These are phyloP conservation scores for Cydia splendana DNA, from an alignment of 1,140 invertebrate genomes.

Conservation along the genomic window DNA sequence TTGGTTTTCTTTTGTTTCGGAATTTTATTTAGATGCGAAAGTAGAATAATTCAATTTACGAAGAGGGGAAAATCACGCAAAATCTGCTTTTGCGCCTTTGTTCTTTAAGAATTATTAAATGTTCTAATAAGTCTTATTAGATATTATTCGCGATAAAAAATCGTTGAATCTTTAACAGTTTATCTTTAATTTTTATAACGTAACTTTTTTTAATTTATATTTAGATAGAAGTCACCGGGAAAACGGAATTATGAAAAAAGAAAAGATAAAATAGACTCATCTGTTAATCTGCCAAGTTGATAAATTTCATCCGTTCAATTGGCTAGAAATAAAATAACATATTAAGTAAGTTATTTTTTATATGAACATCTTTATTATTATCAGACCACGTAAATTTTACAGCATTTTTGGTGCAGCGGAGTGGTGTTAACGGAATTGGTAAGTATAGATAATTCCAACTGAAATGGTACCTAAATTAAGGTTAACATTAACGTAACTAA, in stretches of 20 bases:
- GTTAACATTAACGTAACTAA: too few relatives aligned
- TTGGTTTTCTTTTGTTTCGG: neutral
- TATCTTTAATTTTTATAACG: too few relatives aligned
- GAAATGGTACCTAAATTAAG: too few relatives aligned
- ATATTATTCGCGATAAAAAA: neutral
- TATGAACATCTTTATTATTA: too few relatives aligned
- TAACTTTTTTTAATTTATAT: too few relatives aligned
- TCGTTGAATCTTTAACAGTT: too few relatives aligned
- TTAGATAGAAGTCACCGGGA: too few relatives aligned
- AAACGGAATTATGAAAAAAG: neutral
- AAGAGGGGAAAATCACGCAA: neutral
- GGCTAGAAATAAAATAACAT: neutral
- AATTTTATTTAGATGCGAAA: neutral
- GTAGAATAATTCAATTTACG: slow-evolving; percentile 13
- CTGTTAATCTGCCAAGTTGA: slow-evolving; percentile 1
- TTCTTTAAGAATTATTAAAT: neutral
- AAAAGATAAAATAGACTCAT: neutral
- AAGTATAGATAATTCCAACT: too few relatives aligned
- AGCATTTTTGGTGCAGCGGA: too few relatives aligned
- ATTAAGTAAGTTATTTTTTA: neutral
- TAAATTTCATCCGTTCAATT: neutral
- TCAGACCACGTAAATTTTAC: too few relatives aligned
- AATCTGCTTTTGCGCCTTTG: neutral
- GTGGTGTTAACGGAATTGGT: too few relatives aligned
- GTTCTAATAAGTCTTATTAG: neutral